These are phyloP conservation scores for Chiloscyllium punctatum DNA, from an alignment of 2,797 vertebrate genomes.

Conservation along the genomic window DNA sequence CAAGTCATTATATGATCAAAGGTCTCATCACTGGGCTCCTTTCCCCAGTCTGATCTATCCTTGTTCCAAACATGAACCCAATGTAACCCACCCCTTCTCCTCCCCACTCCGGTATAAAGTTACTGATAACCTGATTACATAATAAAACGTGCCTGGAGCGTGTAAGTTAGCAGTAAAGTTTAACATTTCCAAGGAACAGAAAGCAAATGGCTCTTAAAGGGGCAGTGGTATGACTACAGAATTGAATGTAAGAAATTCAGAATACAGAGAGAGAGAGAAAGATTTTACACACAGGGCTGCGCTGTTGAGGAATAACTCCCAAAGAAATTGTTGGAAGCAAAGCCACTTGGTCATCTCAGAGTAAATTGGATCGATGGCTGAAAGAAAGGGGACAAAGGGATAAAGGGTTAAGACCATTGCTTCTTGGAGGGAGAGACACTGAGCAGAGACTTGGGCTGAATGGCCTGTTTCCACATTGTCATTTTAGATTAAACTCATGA, in stretches of 20 bases:
- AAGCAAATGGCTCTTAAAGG: not conserved
- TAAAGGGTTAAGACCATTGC: not conserved
- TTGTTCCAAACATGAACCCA: not conserved
- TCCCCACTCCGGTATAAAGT: not conserved
- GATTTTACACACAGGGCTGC: not conserved
- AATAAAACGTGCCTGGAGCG: not conserved
- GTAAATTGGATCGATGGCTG: not conserved
- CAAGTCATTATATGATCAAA: not conserved
- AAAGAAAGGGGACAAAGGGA: not conserved
- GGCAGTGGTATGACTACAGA: no score
- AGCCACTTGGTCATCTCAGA: not conserved
- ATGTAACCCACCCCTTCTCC: not conserved
- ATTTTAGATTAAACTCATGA: not conserved
- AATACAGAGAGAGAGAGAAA: not conserved
- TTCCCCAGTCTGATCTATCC: not conserved
- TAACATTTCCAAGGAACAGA: not conserved
- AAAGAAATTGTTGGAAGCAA: not conserved
- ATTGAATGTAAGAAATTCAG: not conserved
- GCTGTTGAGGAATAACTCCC: not conserved
- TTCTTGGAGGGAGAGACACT: not conserved
- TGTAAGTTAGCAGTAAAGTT: not conserved
- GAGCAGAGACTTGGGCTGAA: not conserved
- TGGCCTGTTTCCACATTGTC: not conserved
- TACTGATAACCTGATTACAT: not conserved
- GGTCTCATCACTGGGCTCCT: not conserved